Conservation (phyloP, 2,888 invertebrate species). For the Perdita meconis region DNA sequence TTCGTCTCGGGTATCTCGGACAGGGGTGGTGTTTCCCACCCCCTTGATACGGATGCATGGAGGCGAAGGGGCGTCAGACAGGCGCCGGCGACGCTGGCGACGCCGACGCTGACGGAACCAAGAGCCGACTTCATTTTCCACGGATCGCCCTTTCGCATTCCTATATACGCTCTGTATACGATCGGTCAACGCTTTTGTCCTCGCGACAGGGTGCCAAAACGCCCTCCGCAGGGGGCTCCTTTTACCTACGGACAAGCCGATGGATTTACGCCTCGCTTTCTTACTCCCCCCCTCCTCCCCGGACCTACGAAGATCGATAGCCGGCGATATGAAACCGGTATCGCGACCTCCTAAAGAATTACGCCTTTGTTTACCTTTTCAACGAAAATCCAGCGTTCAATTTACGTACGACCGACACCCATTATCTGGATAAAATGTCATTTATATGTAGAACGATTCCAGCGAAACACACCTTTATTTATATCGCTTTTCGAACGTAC, state of each 20-base stretch:
- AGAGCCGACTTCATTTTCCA: conserved; percentile 71
- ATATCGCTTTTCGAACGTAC: no score
- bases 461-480: no score
- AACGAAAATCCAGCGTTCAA: no score
- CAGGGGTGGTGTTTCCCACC: conserved; percentile 56
- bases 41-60: conserved; percentile 53
- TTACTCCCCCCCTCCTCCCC: no score
- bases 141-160: conserved; percentile 66
- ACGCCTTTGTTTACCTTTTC: no score
- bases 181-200: conserved; percentile 70
- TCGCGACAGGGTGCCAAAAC: conserved; percentile 71
- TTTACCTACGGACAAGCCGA: conserved; percentile 31
- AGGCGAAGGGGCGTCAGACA: conserved; percentile 67
- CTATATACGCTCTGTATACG: conserved; percentile 58
- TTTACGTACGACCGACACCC: no score
- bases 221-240: conserved; percentile 54
- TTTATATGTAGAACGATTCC: no score
- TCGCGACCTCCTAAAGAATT: no score
- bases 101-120: conserved; percentile 67
- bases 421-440: no score
- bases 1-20: conserved; percentile 75
- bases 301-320: conserved; percentile 60
- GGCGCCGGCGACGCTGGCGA: conserved; percentile 67
- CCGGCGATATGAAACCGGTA: conserved; percentile 39
- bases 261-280: conserved; percentile 48